Base-by-base conservation (phyloP, 2,888 invertebrate genomes). In the Hoplodrina ambigua region DNA sequence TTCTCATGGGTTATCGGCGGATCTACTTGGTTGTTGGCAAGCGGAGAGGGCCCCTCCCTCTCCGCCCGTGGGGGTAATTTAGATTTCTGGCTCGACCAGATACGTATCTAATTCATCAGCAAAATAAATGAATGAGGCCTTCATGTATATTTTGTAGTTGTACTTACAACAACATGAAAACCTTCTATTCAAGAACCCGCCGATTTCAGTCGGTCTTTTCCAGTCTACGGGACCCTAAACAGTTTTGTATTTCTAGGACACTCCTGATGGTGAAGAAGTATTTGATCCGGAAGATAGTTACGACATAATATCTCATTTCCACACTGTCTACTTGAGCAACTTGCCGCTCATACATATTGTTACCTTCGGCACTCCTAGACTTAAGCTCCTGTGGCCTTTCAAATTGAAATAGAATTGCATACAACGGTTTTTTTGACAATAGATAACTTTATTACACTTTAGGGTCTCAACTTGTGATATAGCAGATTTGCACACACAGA, bases 281-380 rank as follows among this genome's bases (percentile, higher is more conserved):
- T 95, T 94, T 73, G 87, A 87, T 15, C 92, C 95, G 0, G 90
- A 92, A 0, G 95, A 95, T 57, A 91, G 93, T 72, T 95, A 92
- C 68, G 94, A 95, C 76, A 92, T 96, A n/a, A 10, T 94, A 30
- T 88, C 92, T 0, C 95, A 96, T 75, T 96, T 96, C 84, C 95
- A 95, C 79, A 87, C 92, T 0, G 74, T 90, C 13, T 96, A 95
- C 77, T 52, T 95, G n/a, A 87, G 77, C n/a, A 94, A 96, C 79
- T 67, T 95, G 73, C 93, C 96, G 0, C 86, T 96, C 0, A 86
- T 96, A n/a, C 95, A 96, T 60, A 89, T 95, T 4, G 73, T 91
- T 2, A 91, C 92, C 1, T 95, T 94, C 84, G 92, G 93, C n/a
- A 88, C 85, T 0, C 83, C 90, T 61, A 83, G 89, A n/a, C 82